A percentile compares a stretch with the other conserved stretches of the same genome.
These are phyloP conservation scores for Metaphire vulgaris DNA, from an alignment of 1,140 invertebrate species.

Conservation along the genomic window DNA sequence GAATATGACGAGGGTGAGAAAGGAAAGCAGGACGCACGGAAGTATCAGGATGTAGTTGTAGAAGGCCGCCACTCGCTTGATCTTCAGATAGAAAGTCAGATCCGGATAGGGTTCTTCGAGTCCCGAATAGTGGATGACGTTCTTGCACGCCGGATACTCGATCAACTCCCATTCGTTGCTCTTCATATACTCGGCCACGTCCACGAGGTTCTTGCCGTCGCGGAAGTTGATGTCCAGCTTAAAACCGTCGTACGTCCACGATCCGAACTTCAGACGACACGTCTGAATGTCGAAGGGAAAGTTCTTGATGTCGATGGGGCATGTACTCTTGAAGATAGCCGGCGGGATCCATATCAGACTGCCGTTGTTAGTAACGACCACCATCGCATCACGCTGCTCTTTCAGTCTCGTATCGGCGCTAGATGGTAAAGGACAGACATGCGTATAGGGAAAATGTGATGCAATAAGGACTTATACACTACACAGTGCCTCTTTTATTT, in stretches of 20 bases:
- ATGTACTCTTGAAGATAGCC: constrained; percentile 97
- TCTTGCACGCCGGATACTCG: constrained; percentile 37
- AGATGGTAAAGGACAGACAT: too few species aligned
- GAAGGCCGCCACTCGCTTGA: constrained; percentile 49
- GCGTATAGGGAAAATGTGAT: too few species aligned
- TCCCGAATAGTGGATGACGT: constrained; percentile 48
- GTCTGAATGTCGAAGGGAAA: constrained; percentile 52
- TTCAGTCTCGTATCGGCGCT: constrained; percentile 49
- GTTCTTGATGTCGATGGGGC: constrained; percentile 60
- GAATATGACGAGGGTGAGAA: constrained; percentile 51
- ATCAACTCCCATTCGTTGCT: constrained; percentile 53
- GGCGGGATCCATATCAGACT: constrained; percentile 95
- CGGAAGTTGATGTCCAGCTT: constrained; percentile 47
- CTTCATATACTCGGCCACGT: constrained; percentile 47
- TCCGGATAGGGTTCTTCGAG: constrained; percentile 52
- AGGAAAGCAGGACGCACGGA: constrained; percentile 50
- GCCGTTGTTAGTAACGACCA: constrained; percentile 67
- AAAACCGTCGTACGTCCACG: constrained; percentile 51
- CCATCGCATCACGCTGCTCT: constrained; percentile 48
- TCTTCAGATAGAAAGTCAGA: constrained; percentile 46
- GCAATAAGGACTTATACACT: too few species aligned
- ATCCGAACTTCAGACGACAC: constrained; percentile 51
- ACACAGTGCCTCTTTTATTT: too few species aligned
- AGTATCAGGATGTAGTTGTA: constrained; percentile 53
- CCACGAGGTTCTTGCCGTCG: constrained; percentile 39